Percentiles rank a stretch among this genome's conserved stretches.
These are phyloP conservation scores for Erebia epiphron DNA, from an alignment of 2,888 invertebrate genomes.

Conservation along the genomic window DNA sequence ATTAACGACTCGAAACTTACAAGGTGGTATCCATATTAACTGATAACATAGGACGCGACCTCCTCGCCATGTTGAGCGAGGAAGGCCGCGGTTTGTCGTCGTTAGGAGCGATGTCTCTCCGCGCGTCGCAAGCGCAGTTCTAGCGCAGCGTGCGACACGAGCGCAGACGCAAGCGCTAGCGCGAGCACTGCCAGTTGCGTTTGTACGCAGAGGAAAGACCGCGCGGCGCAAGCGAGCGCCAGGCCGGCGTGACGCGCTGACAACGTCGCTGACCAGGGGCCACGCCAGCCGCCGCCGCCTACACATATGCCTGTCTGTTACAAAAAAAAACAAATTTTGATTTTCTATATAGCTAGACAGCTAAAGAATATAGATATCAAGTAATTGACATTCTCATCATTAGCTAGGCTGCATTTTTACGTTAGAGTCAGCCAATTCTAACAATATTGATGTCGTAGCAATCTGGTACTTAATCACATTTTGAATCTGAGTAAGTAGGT, in stretches of 20 bases:
- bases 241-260: slow-evolving; percentile 79
- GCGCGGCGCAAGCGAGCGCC: slow-evolving; percentile 85
- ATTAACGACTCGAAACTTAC: slow-evolving; percentile 3
- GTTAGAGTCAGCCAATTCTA: too few species aligned
- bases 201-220: slow-evolving; percentile 84
- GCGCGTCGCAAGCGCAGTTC: slow-evolving; percentile 64
- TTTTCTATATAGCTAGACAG: too few species aligned
- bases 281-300: slow-evolving; percentile 82
- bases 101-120: slow-evolving; percentile 58
- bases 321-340: slow-evolving; percentile 3
- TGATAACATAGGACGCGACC: slow-evolving; percentile 21
- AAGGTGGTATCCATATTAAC: slow-evolving; percentile 22
- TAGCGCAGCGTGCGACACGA: slow-evolving; percentile 64
- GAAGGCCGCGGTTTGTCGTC: slow-evolving; percentile 25
- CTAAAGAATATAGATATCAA: too few species aligned
- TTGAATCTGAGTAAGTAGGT: too few species aligned
- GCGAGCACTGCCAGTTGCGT: slow-evolving; percentile 72
- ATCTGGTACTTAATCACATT: too few species aligned
- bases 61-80: slow-evolving; percentile 25
- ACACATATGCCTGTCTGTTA: slow-evolving; percentile 68
- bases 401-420: too few species aligned
- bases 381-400: too few species aligned
- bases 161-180: slow-evolving; percentile 66
- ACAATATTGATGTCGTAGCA: too few species aligned
- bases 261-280: slow-evolving; percentile 79